phyloP scores from a whole-genome alignment of 2,113 vertebrate genomes.

The Myrmecophaga tridactyla region DNA sequence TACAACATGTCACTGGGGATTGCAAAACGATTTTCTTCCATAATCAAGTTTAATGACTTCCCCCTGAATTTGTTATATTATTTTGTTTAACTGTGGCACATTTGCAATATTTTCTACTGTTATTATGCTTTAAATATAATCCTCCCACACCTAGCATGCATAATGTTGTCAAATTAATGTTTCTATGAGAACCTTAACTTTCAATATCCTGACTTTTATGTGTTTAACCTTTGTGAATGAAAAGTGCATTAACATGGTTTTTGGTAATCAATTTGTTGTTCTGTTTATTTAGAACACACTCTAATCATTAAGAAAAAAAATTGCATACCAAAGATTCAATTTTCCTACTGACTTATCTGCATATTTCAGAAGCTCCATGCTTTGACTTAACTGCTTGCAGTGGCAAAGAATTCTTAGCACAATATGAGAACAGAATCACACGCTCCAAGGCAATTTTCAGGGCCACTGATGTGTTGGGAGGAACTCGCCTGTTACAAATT shows the following conservation, averaged over 20 bases:
- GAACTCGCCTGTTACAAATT: neutral
- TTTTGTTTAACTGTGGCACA: constrained; percentile 49
- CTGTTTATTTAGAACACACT: constrained; percentile 58
- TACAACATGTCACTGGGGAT: neutral
- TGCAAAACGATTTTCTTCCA: constrained; percentile 26
- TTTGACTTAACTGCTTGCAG: neutral
- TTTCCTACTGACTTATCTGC: constrained; percentile 58
- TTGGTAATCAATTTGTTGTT: constrained; percentile 61
- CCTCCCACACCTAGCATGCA: constrained; percentile 51
- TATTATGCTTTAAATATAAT: constrained; percentile 62
- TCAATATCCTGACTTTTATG: constrained; percentile 61
- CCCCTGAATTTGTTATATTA: constrained; percentile 44
- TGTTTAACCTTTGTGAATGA: constrained; percentile 67
- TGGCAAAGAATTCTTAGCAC: neutral
- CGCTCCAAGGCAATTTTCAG: neutral
- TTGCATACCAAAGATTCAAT: constrained; percentile 49
- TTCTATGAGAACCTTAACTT: constrained; percentile 62
- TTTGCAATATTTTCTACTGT: constrained; percentile 48
- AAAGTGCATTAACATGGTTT: constrained; percentile 62
- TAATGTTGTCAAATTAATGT: constrained; percentile 70
- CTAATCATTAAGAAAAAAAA: constrained; percentile 66
- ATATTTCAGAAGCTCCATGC: constrained; percentile 37
- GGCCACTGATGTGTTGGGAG: neutral
- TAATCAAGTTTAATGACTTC: constrained; percentile 58
- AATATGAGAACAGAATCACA: neutral